Conservation (phyloP, 1,140 invertebrate species). For the Drosophila hydei region DNA sequence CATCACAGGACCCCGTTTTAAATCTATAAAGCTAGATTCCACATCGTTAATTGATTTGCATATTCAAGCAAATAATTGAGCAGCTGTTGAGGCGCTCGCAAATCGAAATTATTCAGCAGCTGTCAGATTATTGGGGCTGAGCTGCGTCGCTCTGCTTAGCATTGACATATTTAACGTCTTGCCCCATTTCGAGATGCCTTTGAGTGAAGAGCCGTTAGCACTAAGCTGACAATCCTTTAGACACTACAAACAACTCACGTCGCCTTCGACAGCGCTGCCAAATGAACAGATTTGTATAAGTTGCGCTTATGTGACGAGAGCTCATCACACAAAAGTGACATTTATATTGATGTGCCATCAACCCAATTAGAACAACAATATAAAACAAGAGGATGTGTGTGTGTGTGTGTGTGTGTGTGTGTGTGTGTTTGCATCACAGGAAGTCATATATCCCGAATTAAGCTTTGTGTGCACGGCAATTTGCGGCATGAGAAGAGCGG, state of each 20-base stretch:
- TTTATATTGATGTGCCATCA: conserved; percentile 65
- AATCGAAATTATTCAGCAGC: no score
- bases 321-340: conserved; percentile 62
- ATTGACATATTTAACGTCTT: background rate
- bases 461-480: conserved; percentile 57
- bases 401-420: background rate
- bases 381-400: conserved; percentile 24
- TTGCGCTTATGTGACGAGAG: conserved; percentile 33
- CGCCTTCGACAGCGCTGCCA: conserved; percentile 5
- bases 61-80: no score
- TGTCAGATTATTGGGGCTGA: no score
- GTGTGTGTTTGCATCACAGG: conserved; percentile 8
- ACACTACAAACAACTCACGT: background rate
- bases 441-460: conserved; percentile 59
- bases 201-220: background rate
- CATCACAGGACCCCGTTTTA: no score
- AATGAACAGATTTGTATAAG: conserved; percentile 42
- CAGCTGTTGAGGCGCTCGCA: no score
- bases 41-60: no score
- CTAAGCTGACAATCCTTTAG: conserved; percentile 18
- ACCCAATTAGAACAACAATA: conserved; percentile 65
- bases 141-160: no score
- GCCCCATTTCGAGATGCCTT: background rate
- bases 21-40: no score
- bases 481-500: conserved; percentile 24